Evolutionary conservation across 2,888 invertebrate genomes (phyloP).

Genomic region (Thymelicus sylvestris): DNA sequence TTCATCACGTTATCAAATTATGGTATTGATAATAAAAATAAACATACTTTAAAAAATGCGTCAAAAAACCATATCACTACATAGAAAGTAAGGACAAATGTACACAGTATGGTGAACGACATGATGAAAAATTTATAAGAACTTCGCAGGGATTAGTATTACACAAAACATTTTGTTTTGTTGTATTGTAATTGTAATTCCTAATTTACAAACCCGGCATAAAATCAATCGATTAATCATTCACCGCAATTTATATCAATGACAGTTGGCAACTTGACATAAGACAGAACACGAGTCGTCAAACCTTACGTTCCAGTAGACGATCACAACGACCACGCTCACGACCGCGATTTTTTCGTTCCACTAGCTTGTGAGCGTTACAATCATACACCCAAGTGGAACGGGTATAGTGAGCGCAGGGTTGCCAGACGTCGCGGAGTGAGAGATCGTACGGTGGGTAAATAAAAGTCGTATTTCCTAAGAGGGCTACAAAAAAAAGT

Average conservation of each 20-base stretch:
- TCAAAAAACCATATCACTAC: conserved; percentile 91
- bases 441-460: no score
- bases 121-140: conserved; percentile 62
- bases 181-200: conserved; percentile 18
- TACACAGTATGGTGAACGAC: conserved; percentile 87
- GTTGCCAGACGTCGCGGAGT: no score
- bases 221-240: conserved; percentile 19
- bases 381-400: no score
- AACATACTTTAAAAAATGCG: conserved; percentile 91
- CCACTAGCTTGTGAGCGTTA: no score
- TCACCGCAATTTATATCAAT: not conserved
- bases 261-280: no score
- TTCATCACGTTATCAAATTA: not conserved
- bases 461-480: no score
- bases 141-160: not conserved
- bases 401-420: no score
- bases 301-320: no score
- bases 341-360: no score
- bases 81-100: conserved; percentile 87
- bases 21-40: conserved; percentile 18
- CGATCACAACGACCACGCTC: no score
- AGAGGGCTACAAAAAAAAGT: no score
- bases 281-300: no score
- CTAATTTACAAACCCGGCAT: conserved; percentile 23
- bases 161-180: conserved; percentile 20